Evolutionary conservation across 2,797 vertebrate species (phyloP).

Genomic region (Esox masquinongy): DNA sequence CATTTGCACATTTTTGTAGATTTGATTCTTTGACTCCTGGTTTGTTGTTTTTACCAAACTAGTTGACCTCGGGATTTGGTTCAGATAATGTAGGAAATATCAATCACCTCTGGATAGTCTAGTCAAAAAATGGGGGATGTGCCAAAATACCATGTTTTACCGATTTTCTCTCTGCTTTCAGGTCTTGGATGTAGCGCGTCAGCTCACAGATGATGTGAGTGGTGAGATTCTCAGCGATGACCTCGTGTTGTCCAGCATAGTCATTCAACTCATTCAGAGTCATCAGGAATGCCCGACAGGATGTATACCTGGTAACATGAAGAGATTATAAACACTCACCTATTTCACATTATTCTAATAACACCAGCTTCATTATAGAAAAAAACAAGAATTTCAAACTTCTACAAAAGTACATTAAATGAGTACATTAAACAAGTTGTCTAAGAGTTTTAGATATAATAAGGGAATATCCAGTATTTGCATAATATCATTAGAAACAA

Average conservation of each 20-base stretch:
- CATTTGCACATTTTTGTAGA: neutral
- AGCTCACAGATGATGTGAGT: constrained; percentile 85
- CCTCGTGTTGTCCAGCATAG: constrained; percentile 89
- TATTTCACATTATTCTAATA: neutral
- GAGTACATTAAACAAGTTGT: neutral
- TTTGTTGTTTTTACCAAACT: neutral
- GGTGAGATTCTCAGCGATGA: constrained; percentile 90
- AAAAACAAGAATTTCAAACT: neutral
- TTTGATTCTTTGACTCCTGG: neutral
- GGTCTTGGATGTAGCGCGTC: constrained; percentile 85
- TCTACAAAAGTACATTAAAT: neutral
- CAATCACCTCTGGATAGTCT: neutral
- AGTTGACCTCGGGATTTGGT: neutral
- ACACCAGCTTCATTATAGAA: neutral
- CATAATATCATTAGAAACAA: neutral
- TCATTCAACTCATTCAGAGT: constrained; percentile 90
- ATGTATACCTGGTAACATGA: constrained; percentile 81
- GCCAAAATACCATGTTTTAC: constrained; percentile 62
- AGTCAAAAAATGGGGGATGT: neutral
- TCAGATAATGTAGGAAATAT: neutral
- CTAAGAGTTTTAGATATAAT: neutral
- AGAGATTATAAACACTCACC: neutral
- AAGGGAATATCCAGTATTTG: neutral
- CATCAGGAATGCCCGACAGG: constrained; percentile 86
- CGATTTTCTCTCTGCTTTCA: constrained; percentile 93